These are phyloP conservation scores for Mellilla xanthometata DNA, from an alignment of 2,888 invertebrate species.

Conservation along the genomic window DNA sequence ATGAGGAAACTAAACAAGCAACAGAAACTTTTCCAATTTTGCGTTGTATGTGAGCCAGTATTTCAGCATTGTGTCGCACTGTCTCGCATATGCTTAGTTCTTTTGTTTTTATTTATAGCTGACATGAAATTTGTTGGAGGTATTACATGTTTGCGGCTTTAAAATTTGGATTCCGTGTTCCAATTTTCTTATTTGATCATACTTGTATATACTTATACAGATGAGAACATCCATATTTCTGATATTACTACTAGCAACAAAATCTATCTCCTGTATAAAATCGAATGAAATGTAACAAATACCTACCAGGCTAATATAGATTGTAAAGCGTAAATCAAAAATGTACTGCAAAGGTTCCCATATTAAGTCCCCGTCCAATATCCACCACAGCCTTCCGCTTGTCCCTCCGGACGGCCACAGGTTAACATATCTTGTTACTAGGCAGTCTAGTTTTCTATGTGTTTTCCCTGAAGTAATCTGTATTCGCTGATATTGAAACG, in stretches of 20 bases:
- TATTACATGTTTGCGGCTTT: too few species aligned
- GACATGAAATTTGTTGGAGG: neutral
- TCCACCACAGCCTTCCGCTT: conserved; percentile 30
- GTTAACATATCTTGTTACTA: conserved; percentile 34
- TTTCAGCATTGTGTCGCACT: conserved; percentile 44
- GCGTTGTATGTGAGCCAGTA: conserved; percentile 46
- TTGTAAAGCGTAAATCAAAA: conserved; percentile 21
- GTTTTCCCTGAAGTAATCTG: conserved; percentile 31
- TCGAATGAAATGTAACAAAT: neutral
- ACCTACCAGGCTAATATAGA: neutral
- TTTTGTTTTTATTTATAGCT: conserved; percentile 1
- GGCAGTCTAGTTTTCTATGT: conserved; percentile 26
- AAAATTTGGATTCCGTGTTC: too few species aligned
- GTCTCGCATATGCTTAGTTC: conserved; percentile 30
- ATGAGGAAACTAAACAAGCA: conserved; percentile 29
- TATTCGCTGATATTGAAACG: conserved; percentile 30
- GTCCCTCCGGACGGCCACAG: conserved; percentile 29
- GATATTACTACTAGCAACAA: too few species aligned
- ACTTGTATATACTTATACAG: too few species aligned
- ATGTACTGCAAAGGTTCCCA: conserved; percentile 18
- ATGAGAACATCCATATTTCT: too few species aligned
- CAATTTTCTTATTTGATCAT: too few species aligned
- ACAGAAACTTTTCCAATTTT: conserved; percentile 55
- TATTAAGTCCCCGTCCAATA: conserved; percentile 46
- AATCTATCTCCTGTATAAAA: too few species aligned